Evolutionary conservation across 2,888 invertebrate genomes (phyloP).

Genomic region (Norana najaformis): DNA sequence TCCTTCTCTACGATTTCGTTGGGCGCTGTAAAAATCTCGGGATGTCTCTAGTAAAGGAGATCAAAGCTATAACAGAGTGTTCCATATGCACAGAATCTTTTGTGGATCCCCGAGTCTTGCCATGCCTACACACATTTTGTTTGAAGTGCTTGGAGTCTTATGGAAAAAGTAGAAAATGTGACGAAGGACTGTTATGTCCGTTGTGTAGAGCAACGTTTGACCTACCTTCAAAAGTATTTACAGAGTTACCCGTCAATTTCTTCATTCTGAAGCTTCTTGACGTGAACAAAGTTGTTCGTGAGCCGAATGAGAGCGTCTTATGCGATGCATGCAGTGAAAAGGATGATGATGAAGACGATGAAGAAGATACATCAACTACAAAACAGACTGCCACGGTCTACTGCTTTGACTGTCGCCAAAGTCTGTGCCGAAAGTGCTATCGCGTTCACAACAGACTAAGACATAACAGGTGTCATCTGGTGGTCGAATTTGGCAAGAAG

Average conservation of each 20-base stretch:
- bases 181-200: background rate
- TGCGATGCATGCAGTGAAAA: background rate
- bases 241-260: background rate
- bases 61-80: background rate
- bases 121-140: constrained; percentile 10
- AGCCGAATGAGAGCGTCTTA: background rate
- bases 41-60: background rate
- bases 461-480: background rate
- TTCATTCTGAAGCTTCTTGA: constrained; percentile 21
- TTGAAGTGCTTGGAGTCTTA: constrained; percentile 3
- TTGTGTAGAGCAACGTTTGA: background rate
- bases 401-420: constrained; percentile 8
- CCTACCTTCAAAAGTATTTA: background rate
- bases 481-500: constrained; percentile 3
- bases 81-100: background rate
- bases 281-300: background rate
- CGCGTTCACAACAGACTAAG: background rate
- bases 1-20: too few relatives aligned
- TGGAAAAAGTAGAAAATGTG: background rate
- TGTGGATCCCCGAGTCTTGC: constrained; percentile 1
- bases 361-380: too few relatives aligned
- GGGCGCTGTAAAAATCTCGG: too few relatives aligned
- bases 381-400: background rate
- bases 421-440: background rate
- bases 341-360: background rate